Evolutionary conservation across 2,113 vertebrate species (phyloP).

Genomic region (Tylochromis polylepis): DNA sequence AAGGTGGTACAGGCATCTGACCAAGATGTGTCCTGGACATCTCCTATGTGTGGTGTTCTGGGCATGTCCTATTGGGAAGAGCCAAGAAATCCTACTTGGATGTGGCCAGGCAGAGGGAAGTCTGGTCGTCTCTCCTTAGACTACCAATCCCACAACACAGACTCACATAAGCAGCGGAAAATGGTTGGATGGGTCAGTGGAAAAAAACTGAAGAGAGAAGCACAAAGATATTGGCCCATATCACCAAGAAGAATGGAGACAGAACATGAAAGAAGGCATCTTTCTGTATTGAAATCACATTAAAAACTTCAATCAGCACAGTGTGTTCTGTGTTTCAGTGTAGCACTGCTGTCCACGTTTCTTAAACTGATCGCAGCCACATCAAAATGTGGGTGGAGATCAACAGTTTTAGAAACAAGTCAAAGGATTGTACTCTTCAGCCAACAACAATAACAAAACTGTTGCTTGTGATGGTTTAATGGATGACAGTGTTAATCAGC

Average conservation of each 20-base stretch:
- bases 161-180: neutral
- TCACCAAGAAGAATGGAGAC: neutral
- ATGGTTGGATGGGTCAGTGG: neutral
- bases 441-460: neutral
- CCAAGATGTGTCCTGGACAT: neutral
- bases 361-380: neutral
- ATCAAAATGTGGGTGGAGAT: neutral
- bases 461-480: neutral
- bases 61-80: neutral
- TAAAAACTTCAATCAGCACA: neutral
- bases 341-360: neutral
- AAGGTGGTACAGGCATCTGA: neutral
- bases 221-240: neutral
- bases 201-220: neutral
- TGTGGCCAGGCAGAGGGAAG: neutral
- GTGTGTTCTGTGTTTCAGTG: neutral
- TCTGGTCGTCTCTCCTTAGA: neutral
- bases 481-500: neutral
- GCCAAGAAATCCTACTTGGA: neutral
- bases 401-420: neutral
- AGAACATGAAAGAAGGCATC: neutral
- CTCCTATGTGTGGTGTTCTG: neutral
- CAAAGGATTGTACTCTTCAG: neutral
- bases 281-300: neutral
- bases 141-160: neutral